These are phyloP conservation scores for Xanthostigma xanthostigma DNA, from an alignment of 2,888 invertebrate species.

Conservation along the genomic window DNA sequence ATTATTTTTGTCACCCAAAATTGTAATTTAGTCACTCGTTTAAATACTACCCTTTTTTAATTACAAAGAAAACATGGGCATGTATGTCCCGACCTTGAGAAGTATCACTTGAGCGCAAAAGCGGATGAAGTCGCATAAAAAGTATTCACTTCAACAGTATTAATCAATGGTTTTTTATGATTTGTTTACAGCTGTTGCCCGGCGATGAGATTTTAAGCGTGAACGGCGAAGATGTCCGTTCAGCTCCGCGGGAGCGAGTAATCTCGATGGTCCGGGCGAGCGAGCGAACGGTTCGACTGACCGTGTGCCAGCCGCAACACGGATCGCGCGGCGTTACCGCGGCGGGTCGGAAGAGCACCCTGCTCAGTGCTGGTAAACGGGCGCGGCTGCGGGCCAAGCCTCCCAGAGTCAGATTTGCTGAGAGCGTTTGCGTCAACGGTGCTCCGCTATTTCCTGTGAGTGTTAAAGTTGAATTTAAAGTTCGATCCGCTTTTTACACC, in stretches of 20 bases:
- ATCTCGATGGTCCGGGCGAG: slow-evolving; percentile 78
- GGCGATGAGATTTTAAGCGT: slow-evolving; percentile 84
- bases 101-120: too few species aligned
- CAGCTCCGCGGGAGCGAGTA: slow-evolving; percentile 75
- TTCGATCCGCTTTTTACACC: neutral
- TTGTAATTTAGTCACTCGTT: too few species aligned
- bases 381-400: slow-evolving; percentile 68
- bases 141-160: neutral
- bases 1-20: too few species aligned
- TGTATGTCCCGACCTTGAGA: too few species aligned
- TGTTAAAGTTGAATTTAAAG: slow-evolving; percentile 9
- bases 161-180: slow-evolving; percentile 4
- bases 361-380: slow-evolving; percentile 76
- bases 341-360: slow-evolving; percentile 56
- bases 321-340: slow-evolving; percentile 35
- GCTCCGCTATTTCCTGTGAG: slow-evolving; percentile 65
- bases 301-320: slow-evolving; percentile 67
- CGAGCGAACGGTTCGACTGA: slow-evolving; percentile 53
- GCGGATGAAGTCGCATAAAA: too few species aligned
- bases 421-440: slow-evolving; percentile 75
- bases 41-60: too few species aligned
- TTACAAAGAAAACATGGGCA: too few species aligned
- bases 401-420: slow-evolving; percentile 75
- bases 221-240: slow-evolving; percentile 79
- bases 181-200: slow-evolving; percentile 49